These are phyloP conservation scores for Thecophora atra DNA, from an alignment of 2,888 invertebrate genomes.

Conservation along the genomic window DNA sequence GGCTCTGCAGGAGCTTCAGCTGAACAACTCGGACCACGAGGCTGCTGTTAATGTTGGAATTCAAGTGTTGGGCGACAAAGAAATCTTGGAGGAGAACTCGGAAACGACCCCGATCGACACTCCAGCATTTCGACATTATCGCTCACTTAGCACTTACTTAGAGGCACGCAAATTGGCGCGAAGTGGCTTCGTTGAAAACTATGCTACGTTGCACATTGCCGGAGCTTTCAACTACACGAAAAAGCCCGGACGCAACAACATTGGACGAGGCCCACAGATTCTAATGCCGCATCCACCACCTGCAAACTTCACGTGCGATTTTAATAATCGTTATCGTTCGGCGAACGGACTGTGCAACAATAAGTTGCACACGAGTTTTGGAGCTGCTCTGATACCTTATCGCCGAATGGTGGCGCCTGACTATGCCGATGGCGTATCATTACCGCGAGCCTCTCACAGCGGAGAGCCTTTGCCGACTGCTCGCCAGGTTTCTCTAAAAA, in stretches of 20 bases:
- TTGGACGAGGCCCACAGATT: conserved; percentile 63
- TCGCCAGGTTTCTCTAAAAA: conserved; percentile 76
- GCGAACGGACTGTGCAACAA: conserved; percentile 84
- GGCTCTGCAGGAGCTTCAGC: conserved; percentile 47
- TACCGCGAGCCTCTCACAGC: conserved; percentile 70
- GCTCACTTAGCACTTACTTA: conserved; percentile 73
- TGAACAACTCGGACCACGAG: conserved; percentile 49
- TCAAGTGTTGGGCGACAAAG: conserved; percentile 69
- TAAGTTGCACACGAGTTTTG: conserved; percentile 71
- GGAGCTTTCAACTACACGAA: conserved; percentile 67
- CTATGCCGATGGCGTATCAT: conserved; percentile 79
- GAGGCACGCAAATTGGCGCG: conserved; percentile 73
- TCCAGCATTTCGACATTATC: conserved; percentile 77
- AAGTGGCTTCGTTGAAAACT: conserved; percentile 75
- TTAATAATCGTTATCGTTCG: conserved; percentile 71
- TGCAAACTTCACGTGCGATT: conserved; percentile 62
- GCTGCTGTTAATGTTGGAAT: conserved; percentile 70
- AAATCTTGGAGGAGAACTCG: conserved; percentile 68
- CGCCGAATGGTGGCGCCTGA: conserved; percentile 75
- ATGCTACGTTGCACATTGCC: conserved; percentile 73
- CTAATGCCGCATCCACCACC: conserved; percentile 52
- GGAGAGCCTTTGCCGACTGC: conserved; percentile 73
- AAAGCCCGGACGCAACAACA: conserved; percentile 56
- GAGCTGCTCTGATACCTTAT: conserved; percentile 79
- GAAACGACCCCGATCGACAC: conserved; percentile 68